A percentile compares a stretch with the other conserved stretches of the same genome.
Evolutionary conservation across 2,113 vertebrate species (phyloP).

Genomic region (Micronycteris hirsuta): DNA sequence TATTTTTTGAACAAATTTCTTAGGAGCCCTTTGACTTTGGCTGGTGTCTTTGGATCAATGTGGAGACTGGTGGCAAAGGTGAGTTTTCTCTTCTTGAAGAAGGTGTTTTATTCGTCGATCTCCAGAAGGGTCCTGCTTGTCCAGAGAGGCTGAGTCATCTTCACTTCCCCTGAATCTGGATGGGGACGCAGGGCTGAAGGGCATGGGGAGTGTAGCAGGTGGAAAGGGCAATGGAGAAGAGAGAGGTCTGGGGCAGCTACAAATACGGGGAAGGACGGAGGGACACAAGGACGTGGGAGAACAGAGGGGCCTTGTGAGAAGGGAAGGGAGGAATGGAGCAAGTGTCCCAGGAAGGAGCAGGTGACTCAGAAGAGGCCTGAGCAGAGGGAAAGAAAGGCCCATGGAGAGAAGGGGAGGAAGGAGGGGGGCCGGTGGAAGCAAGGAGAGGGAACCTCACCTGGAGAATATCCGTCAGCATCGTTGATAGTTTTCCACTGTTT

Average conservation of each 20-base stretch:
- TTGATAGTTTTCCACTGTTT: slow-evolving; percentile 79
- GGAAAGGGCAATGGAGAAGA: not conserved
- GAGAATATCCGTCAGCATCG: slow-evolving; percentile 85
- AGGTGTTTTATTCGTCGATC: accelerated
- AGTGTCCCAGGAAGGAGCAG: too few relatives aligned
- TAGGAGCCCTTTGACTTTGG: accelerated
- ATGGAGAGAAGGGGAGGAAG: too few relatives aligned
- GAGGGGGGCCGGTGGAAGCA: accelerated
- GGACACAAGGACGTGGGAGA: not conserved
- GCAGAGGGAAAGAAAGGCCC: too few relatives aligned
- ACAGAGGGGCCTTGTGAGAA: accelerated
- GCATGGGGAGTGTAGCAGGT: not conserved
- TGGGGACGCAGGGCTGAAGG: not conserved
- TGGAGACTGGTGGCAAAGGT: not conserved
- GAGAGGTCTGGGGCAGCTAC: too few relatives aligned
- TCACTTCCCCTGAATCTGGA: not conserved
- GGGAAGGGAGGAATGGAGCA: not conserved
- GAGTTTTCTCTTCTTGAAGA: not conserved
- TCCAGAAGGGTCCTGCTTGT: not conserved
- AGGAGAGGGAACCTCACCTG: slow-evolving; percentile 74
- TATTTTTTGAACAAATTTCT: not conserved
- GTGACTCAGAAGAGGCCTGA: not conserved
- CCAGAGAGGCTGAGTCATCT: accelerated
- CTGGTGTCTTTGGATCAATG: accelerated
- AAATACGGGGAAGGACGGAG: too few relatives aligned